These are phyloP conservation scores for Apotomis turbidana DNA, from an alignment of 2,888 invertebrate species.

Conservation along the genomic window DNA sequence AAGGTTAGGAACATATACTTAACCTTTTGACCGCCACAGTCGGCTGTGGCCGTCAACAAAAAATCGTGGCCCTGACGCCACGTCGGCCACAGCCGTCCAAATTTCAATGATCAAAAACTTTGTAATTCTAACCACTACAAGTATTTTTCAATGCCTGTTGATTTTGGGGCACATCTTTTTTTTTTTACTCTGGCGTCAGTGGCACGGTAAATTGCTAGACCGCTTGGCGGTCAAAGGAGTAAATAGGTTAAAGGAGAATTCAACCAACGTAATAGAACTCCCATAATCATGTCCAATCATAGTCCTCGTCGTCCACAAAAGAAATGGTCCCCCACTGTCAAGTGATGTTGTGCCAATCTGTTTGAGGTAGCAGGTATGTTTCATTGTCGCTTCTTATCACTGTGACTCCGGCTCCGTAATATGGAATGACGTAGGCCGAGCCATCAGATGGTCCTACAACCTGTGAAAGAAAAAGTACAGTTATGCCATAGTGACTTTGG, in stretches of 20 bases:
- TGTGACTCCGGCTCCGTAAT: slow-evolving; percentile 94
- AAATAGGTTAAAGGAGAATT: not conserved
- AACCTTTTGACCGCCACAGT: no score
- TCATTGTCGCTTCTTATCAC: slow-evolving; percentile 92
- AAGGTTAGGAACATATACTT: not conserved
- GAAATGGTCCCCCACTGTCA: slow-evolving; percentile 82
- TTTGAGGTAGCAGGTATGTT: slow-evolving; percentile 91
- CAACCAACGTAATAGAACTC: slow-evolving; percentile 27
- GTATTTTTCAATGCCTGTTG: no score
- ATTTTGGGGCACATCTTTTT: no score
- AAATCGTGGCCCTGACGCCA: no score
- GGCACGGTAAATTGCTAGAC: no score
- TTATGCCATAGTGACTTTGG: not conserved
- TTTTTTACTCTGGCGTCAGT: no score
- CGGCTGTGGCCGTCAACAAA: no score
- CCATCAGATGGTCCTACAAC: slow-evolving; percentile 97
- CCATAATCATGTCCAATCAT: slow-evolving; percentile 75
- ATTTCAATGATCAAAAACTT: no score
- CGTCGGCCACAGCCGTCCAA: no score
- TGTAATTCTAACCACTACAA: no score
- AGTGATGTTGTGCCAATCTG: slow-evolving; percentile 88
- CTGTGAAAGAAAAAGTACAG: slow-evolving; percentile 55
- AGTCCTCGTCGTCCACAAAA: slow-evolving; percentile 76
- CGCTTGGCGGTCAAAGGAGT: no score
- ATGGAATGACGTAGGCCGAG: slow-evolving; percentile 96